Percentiles rank a stretch among this genome's conserved stretches.
Conservation (phyloP, 2,888 invertebrate species). For the Diarsia rubi region DNA sequence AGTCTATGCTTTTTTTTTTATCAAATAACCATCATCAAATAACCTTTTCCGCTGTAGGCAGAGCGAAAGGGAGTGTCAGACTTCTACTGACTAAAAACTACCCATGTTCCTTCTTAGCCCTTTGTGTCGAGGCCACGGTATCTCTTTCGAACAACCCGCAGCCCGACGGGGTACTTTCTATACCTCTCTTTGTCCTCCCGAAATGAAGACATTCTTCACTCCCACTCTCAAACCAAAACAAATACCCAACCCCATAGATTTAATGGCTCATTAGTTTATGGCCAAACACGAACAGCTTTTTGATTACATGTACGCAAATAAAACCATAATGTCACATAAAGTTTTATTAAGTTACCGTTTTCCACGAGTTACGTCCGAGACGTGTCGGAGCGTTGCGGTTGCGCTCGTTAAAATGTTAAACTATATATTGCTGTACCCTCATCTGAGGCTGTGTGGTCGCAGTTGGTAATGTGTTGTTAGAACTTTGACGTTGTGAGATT, state of each 20-base stretch:
- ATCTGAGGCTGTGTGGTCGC: conserved; percentile 22
- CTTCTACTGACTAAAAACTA: too few relatives aligned
- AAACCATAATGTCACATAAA: conserved; percentile 58
- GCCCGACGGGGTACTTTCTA: too few relatives aligned
- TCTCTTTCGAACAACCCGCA: too few relatives aligned
- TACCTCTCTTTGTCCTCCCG: not conserved
- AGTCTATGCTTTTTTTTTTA: too few relatives aligned
- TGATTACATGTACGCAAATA: conserved; percentile 46
- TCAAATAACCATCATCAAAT: too few relatives aligned
- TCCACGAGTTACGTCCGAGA: conserved; percentile 50
- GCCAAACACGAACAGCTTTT: conserved; percentile 18
- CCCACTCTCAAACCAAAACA: not conserved
- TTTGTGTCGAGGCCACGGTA: too few relatives aligned
- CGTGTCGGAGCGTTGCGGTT: conserved; percentile 39
- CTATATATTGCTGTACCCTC: conserved; percentile 40
- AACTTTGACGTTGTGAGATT: conserved; percentile 8
- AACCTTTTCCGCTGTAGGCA: too few relatives aligned
- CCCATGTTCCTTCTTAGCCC: too few relatives aligned
- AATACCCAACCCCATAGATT: conserved; percentile 23
- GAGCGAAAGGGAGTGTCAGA: too few relatives aligned
- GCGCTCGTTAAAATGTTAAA: conserved; percentile 49
- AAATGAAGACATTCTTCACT: conserved; percentile 6
- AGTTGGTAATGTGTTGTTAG: conserved; percentile 9
- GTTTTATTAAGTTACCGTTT: conserved; percentile 64
- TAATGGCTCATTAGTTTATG: conserved; percentile 32